Evolutionary conservation across 2,888 invertebrate species (phyloP), one percentile per base, ranked within the genome.

Genomic region (Plagiodera versicolora): DNA sequence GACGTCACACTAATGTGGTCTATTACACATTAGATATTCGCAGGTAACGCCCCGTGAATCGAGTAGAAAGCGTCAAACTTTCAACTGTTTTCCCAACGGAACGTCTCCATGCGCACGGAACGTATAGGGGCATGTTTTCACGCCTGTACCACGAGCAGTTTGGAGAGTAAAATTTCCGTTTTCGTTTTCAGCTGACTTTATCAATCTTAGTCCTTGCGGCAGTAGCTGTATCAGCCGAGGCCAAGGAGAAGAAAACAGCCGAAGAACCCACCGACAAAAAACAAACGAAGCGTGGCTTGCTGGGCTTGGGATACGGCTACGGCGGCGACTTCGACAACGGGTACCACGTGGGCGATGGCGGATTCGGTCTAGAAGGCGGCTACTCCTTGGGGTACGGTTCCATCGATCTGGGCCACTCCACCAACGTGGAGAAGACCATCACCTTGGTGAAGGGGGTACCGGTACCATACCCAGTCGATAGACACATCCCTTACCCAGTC

Each of bases 281-380:
- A 80, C 85, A 90, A 79, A 90, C 90, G 81, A 92, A 92, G 81
- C 89, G 92, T 71, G 92, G 92, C 69, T 85, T 92, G 71, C 83
- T 90, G 61, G 87, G 89, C 77, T 83, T 91, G 76, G 92, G 91
- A 71, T 91, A 91, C 73, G 92, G 92, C 56, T 91, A 92, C 79
- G 90, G 90, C 62, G 86, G 87, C 73, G 91, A 90, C 68, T 85
- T 89, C 67, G 90, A 90, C 75, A 80, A 90, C 66, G 91, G 91
- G 52, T 88, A 89, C 77, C 70, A 74, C 10, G 82, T 89, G 71
- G 89, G 89, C 56, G 80, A 78, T 73, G 86, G 86, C 30, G 85
- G 86, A 64, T 72, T 79, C 53, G 85, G 66, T 52, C 52, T 64
- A 60, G 74, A 64, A 63, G 73, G 69, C 62, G 77, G 59, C 60